Conservation (phyloP, 2,113 vertebrate genomes). For the Pelvicachromis taeniatus region DNA sequence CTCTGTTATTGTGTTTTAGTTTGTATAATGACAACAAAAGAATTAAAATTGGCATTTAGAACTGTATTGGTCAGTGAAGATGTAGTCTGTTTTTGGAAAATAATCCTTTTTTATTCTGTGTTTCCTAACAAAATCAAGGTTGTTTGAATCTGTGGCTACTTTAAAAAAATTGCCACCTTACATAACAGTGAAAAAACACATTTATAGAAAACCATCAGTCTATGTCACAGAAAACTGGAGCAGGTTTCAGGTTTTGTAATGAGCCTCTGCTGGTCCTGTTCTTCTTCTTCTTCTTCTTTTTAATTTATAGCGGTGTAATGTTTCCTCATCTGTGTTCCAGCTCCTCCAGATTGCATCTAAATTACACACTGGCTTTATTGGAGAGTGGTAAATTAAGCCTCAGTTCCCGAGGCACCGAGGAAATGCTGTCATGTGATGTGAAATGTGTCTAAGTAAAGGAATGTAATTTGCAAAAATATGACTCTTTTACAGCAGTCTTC, state of each 20-base stretch:
- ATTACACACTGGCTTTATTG: constrained; percentile 17
- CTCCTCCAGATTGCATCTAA: constrained; percentile 32
- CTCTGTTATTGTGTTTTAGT: background rate
- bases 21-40: rapidly evolving
- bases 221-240: background rate
- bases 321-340: constrained; percentile 23
- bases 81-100: background rate
- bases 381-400: constrained; percentile 1
- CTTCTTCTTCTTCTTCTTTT: no score
- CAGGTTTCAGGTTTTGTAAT: background rate
- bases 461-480: background rate
- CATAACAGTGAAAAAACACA: background rate
- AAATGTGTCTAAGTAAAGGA: background rate
- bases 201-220: background rate
- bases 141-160: background rate
- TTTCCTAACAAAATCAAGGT: background rate
- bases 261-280: background rate
- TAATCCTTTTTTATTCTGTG: background rate
- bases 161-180: background rate
- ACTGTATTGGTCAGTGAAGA: background rate
- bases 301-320: constrained; percentile 22
- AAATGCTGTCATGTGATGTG: background rate
- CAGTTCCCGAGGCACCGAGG: constrained; percentile 17
- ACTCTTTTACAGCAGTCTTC: background rate
- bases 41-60: background rate